These are phyloP conservation scores for Psephotus haematonotus DNA, from an alignment of 2,113 vertebrate species.

Conservation along the genomic window DNA sequence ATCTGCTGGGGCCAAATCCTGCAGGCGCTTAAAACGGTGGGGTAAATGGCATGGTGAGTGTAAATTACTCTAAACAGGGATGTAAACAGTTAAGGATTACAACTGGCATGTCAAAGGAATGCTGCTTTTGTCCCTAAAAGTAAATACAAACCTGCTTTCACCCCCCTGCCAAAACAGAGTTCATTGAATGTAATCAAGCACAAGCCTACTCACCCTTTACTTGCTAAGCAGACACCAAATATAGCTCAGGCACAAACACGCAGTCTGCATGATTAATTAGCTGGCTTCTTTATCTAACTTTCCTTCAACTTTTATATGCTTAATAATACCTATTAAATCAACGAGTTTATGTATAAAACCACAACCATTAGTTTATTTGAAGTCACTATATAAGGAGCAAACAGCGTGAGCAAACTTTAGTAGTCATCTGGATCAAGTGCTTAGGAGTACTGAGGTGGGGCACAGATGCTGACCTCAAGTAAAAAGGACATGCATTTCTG, in stretches of 20 bases:
- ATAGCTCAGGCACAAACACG: neutral
- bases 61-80: neutral
- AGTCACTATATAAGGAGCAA: neutral
- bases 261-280: constrained; percentile 53
- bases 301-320: neutral
- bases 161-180: neutral
- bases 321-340: constrained; percentile 35
- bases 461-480: neutral
- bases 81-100: neutral
- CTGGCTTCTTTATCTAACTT: constrained; percentile 19
- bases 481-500: rapidly evolving
- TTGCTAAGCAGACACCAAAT: constrained; percentile 33
- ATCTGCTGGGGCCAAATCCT: constrained; percentile 62
- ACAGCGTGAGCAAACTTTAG: neutral
- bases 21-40: neutral
- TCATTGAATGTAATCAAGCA: constrained; percentile 7
- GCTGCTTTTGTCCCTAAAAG: constrained; percentile 11
- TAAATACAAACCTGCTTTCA: constrained; percentile 27
- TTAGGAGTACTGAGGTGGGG: neutral
- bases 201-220: neutral
- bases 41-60: neutral
- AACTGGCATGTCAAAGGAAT: neutral
- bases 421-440: neutral
- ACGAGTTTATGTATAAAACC: neutral
- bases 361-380: neutral